Evolutionary conservation across 2,888 invertebrate species (phyloP).

Genomic region (Vanessa cardui): DNA sequence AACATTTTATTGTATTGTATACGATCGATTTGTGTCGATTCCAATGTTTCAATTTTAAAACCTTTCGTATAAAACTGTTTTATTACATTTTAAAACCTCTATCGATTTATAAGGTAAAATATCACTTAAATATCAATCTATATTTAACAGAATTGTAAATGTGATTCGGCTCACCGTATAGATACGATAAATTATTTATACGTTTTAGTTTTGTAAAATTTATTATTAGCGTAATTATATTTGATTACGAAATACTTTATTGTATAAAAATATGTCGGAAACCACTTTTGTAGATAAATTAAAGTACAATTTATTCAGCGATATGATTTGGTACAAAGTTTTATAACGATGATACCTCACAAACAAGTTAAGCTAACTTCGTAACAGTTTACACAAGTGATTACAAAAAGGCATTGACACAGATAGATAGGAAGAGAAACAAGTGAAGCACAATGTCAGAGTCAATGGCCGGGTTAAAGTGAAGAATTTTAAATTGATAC

Average conservation of each 20-base stretch:
- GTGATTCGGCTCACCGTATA: too few species aligned
- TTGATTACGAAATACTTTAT: too few species aligned
- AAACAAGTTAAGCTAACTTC: constrained; percentile 11
- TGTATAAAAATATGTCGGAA: too few species aligned
- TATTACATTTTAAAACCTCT: background rate
- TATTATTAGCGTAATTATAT: too few species aligned
- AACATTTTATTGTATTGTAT: background rate
- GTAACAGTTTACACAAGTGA: constrained; percentile 23
- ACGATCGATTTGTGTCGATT: background rate
- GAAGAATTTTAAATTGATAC: constrained; percentile 65
- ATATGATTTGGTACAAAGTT: background rate
- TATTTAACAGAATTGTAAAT: too few species aligned
- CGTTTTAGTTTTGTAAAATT: background rate
- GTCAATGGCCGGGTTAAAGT: constrained; percentile 41
- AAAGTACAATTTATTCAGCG: background rate
- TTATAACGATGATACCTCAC: background rate
- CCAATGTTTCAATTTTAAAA: background rate
- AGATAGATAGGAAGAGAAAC: constrained; percentile 41
- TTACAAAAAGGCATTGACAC: constrained; percentile 40
- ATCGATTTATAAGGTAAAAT: too few species aligned
- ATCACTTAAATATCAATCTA: too few species aligned
- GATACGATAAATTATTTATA: background rate
- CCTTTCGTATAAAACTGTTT: background rate
- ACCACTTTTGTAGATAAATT: background rate
- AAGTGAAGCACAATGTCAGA: constrained; percentile 51